Conservation (phyloP, 2,797 vertebrate genomes). For the Mormyrus proboscirostris region DNA sequence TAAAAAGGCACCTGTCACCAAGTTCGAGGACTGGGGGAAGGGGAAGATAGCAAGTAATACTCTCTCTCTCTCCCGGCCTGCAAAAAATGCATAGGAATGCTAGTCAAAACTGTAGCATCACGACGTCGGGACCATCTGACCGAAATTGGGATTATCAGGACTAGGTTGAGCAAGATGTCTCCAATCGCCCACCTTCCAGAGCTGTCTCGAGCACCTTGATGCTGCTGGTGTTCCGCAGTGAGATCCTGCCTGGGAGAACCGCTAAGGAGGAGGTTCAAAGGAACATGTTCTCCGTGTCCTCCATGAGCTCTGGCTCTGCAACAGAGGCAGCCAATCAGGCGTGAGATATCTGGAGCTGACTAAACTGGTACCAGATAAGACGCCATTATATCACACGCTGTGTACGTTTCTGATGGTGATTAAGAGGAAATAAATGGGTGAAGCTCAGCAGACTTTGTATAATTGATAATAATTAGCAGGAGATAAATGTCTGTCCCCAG, state of each 20-base stretch:
- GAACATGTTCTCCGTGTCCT: background rate
- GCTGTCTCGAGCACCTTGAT: background rate
- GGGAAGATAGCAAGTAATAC: background rate
- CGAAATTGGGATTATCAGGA: background rate
- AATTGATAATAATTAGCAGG: background rate
- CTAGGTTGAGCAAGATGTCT: background rate
- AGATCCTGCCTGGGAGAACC: background rate
- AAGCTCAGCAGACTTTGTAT: background rate
- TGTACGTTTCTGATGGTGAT: background rate
- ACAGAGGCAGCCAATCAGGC: background rate
- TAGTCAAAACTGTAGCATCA: background rate
- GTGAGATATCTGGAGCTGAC: background rate
- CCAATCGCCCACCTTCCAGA: background rate
- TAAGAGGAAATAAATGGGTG: background rate
- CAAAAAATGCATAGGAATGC: background rate
- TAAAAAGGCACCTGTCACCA: background rate
- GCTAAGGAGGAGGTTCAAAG: background rate
- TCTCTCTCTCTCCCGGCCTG: background rate
- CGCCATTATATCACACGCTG: background rate
- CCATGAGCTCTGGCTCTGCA: background rate
- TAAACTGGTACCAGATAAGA: background rate
- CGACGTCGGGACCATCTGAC: background rate
- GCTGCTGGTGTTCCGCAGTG: background rate
- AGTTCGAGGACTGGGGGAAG: background rate
- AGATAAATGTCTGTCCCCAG: background rate